Base-by-base conservation (phyloP, 2,113 vertebrate species). In the Peromyscus leucopus region DNA sequence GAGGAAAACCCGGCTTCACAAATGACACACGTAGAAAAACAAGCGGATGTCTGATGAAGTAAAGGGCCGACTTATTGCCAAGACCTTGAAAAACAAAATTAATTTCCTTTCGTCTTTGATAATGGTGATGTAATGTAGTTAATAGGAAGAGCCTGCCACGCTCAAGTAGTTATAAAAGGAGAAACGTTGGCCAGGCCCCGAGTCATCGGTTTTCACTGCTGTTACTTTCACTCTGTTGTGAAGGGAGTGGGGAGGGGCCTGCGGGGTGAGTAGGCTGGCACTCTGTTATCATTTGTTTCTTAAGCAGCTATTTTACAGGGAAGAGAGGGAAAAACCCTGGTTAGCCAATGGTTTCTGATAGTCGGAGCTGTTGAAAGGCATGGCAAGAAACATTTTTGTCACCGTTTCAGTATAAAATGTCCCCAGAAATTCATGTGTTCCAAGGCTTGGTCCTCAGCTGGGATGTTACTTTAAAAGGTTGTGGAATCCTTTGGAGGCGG, bases 81-180 rank as follows among this genome's bases (percentile, higher is more conserved):
- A 99, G 98, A 92, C 98, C 98, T 99, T 98, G 98, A 98, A 99
- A 99, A 99, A 99, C 98, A 99, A 98, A 99, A 99, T 99, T 99
- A 98, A 99, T 99, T 99, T 99, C 99, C 99, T 98, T 98, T 99
- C 96, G 69, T 98, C 98, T 99, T 99, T 99, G 99, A 99, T 99
- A 99, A 99, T 98, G 98, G 88, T 99, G 98, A 99, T 98, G 98
- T 99, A 98, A 99, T 99, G 98, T 94, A 94, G 98, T 98, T 99
- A 98, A 98, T 98, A 98, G 98, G 98, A 99, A 99, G 98, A 98
- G 97, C 96, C 98, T 99, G 99, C 98, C 98, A 98, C 46, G 96
- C 98, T 98, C 96, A n/a, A 97, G 97, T 95, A 98, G 97, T 98
- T 99, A 98, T 98, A 98, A 98, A 97, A 98, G 98, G 97, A 98